Evolutionary conservation across 2,888 invertebrate genomes (phyloP).

Genomic region (Latrodectus elegans): DNA sequence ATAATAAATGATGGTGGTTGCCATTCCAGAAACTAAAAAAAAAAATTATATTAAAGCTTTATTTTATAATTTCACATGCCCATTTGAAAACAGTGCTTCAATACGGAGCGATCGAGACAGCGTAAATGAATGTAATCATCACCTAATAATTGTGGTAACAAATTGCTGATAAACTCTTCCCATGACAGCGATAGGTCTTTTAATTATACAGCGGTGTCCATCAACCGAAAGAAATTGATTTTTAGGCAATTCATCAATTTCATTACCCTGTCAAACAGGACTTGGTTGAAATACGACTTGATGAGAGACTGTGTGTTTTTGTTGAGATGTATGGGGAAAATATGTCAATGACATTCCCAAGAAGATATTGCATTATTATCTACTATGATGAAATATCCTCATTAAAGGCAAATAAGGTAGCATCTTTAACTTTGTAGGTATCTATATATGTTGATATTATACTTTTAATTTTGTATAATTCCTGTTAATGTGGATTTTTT

Average conservation of each 20-base stretch:
- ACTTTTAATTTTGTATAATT: too few species aligned
- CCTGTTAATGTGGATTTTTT: too few species aligned
- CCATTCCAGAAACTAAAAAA: neutral
- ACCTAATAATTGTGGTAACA: constrained; percentile 12
- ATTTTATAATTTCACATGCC: neutral
- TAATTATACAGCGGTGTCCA: constrained; percentile 3
- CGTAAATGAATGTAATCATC: constrained; percentile 10
- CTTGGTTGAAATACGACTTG: neutral
- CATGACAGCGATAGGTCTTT: constrained; percentile 4
- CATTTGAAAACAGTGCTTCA: neutral
- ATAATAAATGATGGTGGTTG: constrained; percentile 31
- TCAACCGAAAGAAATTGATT: neutral
- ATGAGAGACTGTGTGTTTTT: neutral
- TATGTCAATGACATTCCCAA: too few species aligned
- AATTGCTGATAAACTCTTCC: neutral
- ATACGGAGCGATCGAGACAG: neutral
- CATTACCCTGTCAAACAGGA: neutral
- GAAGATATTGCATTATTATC: too few species aligned
- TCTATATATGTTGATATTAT: too few species aligned
- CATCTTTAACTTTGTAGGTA: too few species aligned
- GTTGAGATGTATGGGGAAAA: neutral
- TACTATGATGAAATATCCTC: too few species aligned
- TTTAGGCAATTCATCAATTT: neutral
- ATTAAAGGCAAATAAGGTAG: too few species aligned
- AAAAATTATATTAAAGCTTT: neutral